phyloP scores from a whole-genome alignment of 2,113 vertebrate species.

The Tretioscincus oriximinensis region DNA sequence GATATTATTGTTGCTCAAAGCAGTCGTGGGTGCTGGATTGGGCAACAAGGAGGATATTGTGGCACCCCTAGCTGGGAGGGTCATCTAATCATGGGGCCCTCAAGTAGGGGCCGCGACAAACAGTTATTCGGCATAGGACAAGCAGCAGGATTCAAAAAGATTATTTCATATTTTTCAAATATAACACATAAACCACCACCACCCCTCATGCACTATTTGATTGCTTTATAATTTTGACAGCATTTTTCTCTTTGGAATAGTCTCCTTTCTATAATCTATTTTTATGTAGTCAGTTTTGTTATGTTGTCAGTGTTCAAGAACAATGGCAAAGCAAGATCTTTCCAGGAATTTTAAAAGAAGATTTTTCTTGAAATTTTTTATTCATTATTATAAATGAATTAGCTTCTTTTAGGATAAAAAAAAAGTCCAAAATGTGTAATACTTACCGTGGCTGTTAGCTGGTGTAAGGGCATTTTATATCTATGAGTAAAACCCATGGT shows the following conservation, averaged over 20 bases:
- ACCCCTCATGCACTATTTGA: not conserved
- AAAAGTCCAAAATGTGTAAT: not conserved
- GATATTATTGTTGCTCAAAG: too few species aligned
- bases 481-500: not conserved
- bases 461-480: not conserved
- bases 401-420: not conserved
- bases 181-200: not conserved
- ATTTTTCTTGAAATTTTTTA: not conserved
- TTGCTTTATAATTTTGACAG: conserved; percentile 2
- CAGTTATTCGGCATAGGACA: not conserved
- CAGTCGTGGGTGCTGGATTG: too few species aligned
- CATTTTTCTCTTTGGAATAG: not conserved
- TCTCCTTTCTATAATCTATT: conserved; percentile 1
- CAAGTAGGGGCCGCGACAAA: too few species aligned
- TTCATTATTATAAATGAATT: not conserved
- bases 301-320: not conserved
- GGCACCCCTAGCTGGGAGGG: too few species aligned
- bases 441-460: not conserved
- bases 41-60: too few species aligned
- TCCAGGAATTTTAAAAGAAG: not conserved
- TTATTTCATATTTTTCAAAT: not conserved
- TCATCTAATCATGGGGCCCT: too few species aligned
- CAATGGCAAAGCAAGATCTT: not conserved
- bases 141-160: not conserved
- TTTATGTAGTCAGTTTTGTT: conserved; percentile 3